phyloP scores from a whole-genome alignment of 2,888 invertebrate genomes.

The Standfussiana lucernea region DNA sequence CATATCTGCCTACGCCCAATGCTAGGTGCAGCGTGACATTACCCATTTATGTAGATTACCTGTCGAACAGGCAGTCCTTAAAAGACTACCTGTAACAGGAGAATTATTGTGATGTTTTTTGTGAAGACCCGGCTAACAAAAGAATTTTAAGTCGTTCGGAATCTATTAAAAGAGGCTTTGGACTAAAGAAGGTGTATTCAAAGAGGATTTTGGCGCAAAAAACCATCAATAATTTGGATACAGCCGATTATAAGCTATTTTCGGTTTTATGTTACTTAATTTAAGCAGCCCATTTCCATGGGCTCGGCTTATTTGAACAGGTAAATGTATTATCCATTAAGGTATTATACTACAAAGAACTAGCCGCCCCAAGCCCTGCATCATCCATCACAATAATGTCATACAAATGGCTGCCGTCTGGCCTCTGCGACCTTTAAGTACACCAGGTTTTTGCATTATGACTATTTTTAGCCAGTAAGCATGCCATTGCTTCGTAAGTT shows the following conservation, averaged over 20 bases:
- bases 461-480: conserved; percentile 40
- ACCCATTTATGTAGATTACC: conserved; percentile 51
- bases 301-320: conserved; percentile 20
- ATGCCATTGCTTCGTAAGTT: conserved; percentile 6
- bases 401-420: conserved; percentile 30
- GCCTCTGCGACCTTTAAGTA: conserved; percentile 47
- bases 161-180: conserved; percentile 11
- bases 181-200: too few species aligned
- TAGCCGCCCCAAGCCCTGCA: conserved; percentile 23
- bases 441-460: conserved; percentile 53
- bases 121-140: background rate
- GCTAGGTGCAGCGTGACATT: conserved; percentile 57
- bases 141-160: conserved; percentile 29
- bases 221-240: conserved; percentile 10
- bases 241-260: background rate
- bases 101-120: conserved; percentile 35
- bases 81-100: conserved; percentile 42
- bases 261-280: background rate
- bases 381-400: conserved; percentile 47
- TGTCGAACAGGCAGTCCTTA: conserved; percentile 58
- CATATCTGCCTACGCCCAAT: conserved; percentile 55
- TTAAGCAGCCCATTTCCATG: background rate
- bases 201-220: background rate
- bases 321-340: conserved; percentile 38
- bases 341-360: conserved; percentile 31